Evolutionary conservation across 2,113 vertebrate genomes (phyloP), one percentile per base, ranked within the genome.

Genomic region (Notechis scutatus): DNA sequence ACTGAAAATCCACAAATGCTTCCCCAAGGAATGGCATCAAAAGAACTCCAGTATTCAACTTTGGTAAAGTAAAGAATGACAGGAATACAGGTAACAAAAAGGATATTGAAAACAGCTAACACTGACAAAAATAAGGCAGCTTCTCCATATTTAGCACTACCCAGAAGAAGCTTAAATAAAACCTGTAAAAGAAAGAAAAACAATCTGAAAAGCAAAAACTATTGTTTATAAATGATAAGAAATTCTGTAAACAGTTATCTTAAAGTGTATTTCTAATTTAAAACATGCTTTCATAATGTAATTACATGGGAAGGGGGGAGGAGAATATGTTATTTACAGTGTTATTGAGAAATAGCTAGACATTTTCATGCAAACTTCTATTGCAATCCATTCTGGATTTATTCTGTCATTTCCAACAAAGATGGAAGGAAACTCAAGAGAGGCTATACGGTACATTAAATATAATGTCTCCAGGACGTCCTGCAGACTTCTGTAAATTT

Each of bases 61-160:
- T 97, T 98, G 94, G 98, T 99, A 96, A 99, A 99, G 97, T 99
- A 99, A 95, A 99, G 98, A 94, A 99, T 98, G 95, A 99, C 94
- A 2, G 99, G 99, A 96, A 99, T 97, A 92, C 98, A 98, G 97
- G 98, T 98, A 97, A 99, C 91, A 74, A 99, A 99, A 94, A 99
- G 96, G 94, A 99, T 95, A 86, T 99, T 99, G 97, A 99, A 98
- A 55, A 98, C 98, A 42, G 98, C 99, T 89, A 99, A 97, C 29
- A 99, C 97, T 85, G 98, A 99, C 95, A 99, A 96, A 96, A 99
- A 99, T 96, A 99, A 98, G 94, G 99, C 99, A 39, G 99, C 99
- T 97, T 99, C 99, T 93, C 99, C 99, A 90, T 99, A 99, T 97
- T 99, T 99, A 94, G 99, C 99, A 94, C 99, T 99, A 96, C 99